These are phyloP conservation scores for Seira musarum DNA, from an alignment of 2,888 invertebrate species.

Conservation along the genomic window DNA sequence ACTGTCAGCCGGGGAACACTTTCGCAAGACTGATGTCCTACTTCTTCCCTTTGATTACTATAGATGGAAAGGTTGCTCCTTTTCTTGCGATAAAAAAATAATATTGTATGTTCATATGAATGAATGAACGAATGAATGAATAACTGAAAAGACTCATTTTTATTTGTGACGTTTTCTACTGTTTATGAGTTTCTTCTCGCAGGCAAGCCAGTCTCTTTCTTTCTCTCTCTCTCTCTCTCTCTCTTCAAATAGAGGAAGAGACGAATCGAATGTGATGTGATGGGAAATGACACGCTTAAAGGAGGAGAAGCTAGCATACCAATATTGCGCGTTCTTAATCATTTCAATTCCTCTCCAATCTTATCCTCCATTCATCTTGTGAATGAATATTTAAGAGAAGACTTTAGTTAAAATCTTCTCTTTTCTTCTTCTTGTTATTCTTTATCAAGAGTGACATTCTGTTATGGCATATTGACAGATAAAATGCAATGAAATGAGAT, in stretches of 20 bases:
- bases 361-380: background rate
- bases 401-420: no score
- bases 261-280: background rate
- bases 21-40: conserved; percentile 60
- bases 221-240: no score
- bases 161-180: conserved; percentile 52
- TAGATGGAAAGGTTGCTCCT: conserved; percentile 28
- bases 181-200: conserved; percentile 49
- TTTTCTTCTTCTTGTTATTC: no score
- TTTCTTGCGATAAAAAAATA: no score
- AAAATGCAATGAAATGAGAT: background rate
- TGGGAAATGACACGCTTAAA: no score
- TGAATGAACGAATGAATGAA: conserved; percentile 54
- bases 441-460: background rate
- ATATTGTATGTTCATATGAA: background rate
- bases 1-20: conserved; percentile 60
- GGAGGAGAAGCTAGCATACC: no score
- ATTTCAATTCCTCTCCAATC: background rate
- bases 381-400: no score
- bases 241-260: no score
- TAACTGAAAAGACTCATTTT: conserved; percentile 44
- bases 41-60: conserved; percentile 57
- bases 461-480: background rate
- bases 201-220: no score
- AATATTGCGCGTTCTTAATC: no score